phyloP scores from a whole-genome alignment of 1,140 invertebrate genomes.

The Drosophila sturtevanti region DNA sequence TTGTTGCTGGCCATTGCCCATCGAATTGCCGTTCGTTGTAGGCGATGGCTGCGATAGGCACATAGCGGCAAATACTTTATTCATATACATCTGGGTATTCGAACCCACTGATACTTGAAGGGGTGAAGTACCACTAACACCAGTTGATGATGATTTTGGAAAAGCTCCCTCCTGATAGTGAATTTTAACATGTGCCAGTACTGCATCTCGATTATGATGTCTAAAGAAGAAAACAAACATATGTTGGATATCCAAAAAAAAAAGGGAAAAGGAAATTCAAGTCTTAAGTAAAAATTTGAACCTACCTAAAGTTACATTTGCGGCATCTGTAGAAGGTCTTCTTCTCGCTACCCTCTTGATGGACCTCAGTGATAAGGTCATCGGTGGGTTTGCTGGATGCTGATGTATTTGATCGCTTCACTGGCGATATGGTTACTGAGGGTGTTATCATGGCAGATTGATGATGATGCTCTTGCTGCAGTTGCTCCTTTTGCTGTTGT shows the following conservation, averaged over 20 bases:
- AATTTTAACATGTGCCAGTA: slow-evolving; percentile 87
- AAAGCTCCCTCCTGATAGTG: slow-evolving; percentile 84
- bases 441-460: slow-evolving; percentile 73
- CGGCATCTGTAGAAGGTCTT: slow-evolving; percentile 91
- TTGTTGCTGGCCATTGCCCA: slow-evolving; percentile 28
- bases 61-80: slow-evolving; percentile 81
- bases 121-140: slow-evolving; percentile 60
- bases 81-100: slow-evolving; percentile 74
- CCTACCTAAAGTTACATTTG: slow-evolving; percentile 91
- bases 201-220: slow-evolving; percentile 86
- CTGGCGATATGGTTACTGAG: slow-evolving; percentile 83
- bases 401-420: slow-evolving; percentile 52
- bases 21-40: slow-evolving; percentile 19
- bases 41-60: slow-evolving; percentile 69
- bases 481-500: slow-evolving; percentile 58
- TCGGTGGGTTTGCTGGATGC: slow-evolving; percentile 67
- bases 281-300: background rate
- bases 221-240: slow-evolving; percentile 70
- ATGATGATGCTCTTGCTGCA: slow-evolving; percentile 58
- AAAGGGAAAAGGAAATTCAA: background rate
- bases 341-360: slow-evolving; percentile 82
- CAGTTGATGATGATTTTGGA: slow-evolving; percentile 53
- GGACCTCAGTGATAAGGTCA: slow-evolving; percentile 77
- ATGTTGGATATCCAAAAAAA: background rate
- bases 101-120: slow-evolving; percentile 71